Percentiles rank a stretch among this genome's conserved stretches.
These are phyloP conservation scores for Onychomys leucogaster DNA, from an alignment of 2,797 vertebrate species.

Conservation along the genomic window DNA sequence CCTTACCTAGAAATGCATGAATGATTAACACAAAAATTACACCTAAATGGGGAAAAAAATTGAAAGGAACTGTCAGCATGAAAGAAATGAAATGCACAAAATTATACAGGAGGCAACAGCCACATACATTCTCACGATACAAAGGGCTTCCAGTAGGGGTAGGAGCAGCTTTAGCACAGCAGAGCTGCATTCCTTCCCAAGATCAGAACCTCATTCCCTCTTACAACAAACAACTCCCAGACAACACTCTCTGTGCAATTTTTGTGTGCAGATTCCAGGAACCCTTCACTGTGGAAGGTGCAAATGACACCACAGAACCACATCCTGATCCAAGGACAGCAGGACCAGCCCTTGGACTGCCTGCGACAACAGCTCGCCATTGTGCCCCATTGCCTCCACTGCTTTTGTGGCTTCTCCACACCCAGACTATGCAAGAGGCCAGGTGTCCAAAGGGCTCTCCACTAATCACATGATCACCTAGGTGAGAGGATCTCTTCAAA, in stretches of 20 bases:
- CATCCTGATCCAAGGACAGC: not conserved
- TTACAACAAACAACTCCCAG: not conserved
- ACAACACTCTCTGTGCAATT: not conserved
- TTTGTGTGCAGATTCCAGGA: too few species aligned
- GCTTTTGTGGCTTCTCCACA: not conserved
- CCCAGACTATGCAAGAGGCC: not conserved
- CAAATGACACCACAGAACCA: not conserved
- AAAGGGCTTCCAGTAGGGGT: slow-evolving; percentile 30
- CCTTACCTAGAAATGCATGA: slow-evolving; percentile 99
- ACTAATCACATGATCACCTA: not conserved
- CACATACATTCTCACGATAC: slow-evolving; percentile 74
- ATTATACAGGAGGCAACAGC: slow-evolving; percentile 83
- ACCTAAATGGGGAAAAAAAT: slow-evolving; percentile 95
- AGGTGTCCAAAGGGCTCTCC: rapidly evolving
- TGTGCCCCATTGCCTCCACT: not conserved
- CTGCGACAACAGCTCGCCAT: not conserved
- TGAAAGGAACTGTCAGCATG: slow-evolving; percentile 89
- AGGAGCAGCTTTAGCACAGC: not conserved
- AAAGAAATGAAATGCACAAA: slow-evolving; percentile 86
- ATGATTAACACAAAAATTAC: slow-evolving; percentile 97
- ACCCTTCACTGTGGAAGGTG: not conserved
- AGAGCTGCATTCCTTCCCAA: not conserved
- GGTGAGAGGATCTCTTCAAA: not conserved
- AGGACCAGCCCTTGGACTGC: not conserved
- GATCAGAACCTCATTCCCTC: not conserved